Evolutionary conservation across 2,113 vertebrate genomes (phyloP).

Genomic region (Riparia riparia): DNA sequence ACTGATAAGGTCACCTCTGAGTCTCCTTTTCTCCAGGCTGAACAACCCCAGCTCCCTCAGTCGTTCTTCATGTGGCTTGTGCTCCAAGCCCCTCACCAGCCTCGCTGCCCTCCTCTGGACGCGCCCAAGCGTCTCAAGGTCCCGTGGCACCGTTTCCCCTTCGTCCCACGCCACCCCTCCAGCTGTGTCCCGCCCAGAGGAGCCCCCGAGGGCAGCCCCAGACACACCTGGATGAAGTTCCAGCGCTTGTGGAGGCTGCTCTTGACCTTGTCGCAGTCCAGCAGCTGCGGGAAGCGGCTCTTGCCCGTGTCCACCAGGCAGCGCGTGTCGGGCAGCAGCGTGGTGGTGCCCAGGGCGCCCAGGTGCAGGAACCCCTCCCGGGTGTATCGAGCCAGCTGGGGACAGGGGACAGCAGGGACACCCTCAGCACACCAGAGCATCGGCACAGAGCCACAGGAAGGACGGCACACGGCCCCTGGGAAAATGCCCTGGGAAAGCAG

Average conservation of each 20-base stretch:
- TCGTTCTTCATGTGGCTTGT: no score
- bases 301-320: constrained; percentile 91
- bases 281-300: constrained; percentile 88
- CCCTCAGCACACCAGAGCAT: background rate
- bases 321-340: constrained; percentile 87
- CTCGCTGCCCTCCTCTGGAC: no score
- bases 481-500: background rate
- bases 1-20: no score
- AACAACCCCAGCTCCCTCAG: no score
- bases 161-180: accelerated
- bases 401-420: background rate
- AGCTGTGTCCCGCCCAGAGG: accelerated
- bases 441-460: background rate
- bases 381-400: constrained; percentile 91
- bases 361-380: constrained; percentile 91
- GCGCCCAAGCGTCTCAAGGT: no score
- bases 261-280: constrained; percentile 92
- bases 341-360: constrained; percentile 91
- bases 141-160: accelerated
- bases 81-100: no score
- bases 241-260: constrained; percentile 89
- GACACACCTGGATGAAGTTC: constrained; percentile 91
- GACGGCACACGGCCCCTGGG: background rate
- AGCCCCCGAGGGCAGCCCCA: accelerated
- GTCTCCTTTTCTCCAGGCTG: no score